Conservation (phyloP, 1,140 invertebrate species). For the Calephelis nemesis region DNA sequence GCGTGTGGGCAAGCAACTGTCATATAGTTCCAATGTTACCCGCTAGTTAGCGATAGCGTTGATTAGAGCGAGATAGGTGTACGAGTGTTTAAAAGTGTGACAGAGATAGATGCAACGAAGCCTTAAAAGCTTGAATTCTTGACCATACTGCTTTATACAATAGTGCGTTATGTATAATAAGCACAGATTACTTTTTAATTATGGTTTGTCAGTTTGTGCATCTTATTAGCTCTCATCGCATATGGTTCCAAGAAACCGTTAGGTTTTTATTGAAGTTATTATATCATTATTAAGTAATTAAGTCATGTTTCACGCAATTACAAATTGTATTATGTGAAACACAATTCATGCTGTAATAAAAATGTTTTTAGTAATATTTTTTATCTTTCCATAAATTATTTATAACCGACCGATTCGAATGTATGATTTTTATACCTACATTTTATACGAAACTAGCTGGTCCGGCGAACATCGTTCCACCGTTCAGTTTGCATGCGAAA, state of each 20-base stretch:
- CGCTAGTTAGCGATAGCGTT: conserved; percentile 49
- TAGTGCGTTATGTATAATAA: conserved; percentile 8
- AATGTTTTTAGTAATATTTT: too few species aligned
- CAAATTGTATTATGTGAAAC: background rate
- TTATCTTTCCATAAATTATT: too few species aligned
- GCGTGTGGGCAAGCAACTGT: conserved; percentile 59
- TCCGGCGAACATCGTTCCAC: too few species aligned
- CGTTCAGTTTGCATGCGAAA: too few species aligned
- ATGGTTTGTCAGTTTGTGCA: conserved; percentile 9
- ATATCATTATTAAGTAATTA: background rate
- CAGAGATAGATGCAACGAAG: conserved; percentile 39
- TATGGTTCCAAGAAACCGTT: conserved; percentile 11
- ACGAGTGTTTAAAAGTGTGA: conserved; percentile 35
- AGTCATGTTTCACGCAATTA: background rate
- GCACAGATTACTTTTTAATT: conserved; percentile 17
- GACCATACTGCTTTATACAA: conserved; percentile 12
- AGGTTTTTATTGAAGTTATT: conserved; percentile 10
- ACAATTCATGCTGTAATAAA: too few species aligned
- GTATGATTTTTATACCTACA: too few species aligned
- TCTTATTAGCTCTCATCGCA: conserved; percentile 9
- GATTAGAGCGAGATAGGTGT: conserved; percentile 39
- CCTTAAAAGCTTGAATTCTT: conserved; percentile 60
- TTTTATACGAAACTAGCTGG: too few species aligned
- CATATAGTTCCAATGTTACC: conserved; percentile 43
- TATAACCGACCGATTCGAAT: too few species aligned